Conservation (phyloP, 2,888 invertebrate species). For the Heteropelma amictum region DNA sequence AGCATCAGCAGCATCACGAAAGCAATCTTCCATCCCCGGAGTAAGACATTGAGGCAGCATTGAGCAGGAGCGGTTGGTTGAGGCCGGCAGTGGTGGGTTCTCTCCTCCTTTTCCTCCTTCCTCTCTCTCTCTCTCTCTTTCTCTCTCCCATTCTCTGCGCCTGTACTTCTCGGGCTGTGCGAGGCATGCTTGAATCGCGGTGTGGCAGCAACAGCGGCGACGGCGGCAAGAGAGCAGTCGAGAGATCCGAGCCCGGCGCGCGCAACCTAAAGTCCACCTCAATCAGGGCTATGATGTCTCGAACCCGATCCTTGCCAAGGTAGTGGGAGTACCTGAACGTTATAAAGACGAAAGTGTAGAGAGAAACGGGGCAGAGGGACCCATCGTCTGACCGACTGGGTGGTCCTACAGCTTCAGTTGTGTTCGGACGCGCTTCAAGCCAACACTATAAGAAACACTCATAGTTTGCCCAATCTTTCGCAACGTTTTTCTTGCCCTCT, state of each 20-base stretch:
- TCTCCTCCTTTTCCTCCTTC: background rate
- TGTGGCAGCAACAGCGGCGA: constrained; percentile 32
- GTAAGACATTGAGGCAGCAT: constrained; percentile 77
- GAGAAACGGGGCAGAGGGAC: constrained; percentile 67
- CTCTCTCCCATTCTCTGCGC: constrained; percentile 7
- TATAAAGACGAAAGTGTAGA: constrained; percentile 75
- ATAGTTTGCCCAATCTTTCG: constrained; percentile 60
- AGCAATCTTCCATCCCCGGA: constrained; percentile 74
- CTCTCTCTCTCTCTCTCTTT: constrained; percentile 6
- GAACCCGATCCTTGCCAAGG: constrained; percentile 58
- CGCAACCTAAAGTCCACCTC: constrained; percentile 72
- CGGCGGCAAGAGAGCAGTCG: constrained; percentile 31
- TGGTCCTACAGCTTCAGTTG: constrained; percentile 78
- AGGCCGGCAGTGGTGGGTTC: constrained; percentile 17
- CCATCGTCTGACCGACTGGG: constrained; percentile 75
- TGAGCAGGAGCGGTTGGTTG: constrained; percentile 51
- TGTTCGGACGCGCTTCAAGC: constrained; percentile 77
- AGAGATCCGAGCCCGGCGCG: constrained; percentile 38
- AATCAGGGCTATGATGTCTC: constrained; percentile 71
- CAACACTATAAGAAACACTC: constrained; percentile 68
- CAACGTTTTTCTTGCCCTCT: constrained; percentile 26
- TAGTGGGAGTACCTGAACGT: constrained; percentile 74
- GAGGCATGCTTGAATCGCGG: constrained; percentile 21
- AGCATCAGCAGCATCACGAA: constrained; percentile 56
- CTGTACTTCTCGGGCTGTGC: background rate